Conservation (phyloP, 2,113 vertebrate species). For the Galemys pyrenaicus region DNA sequence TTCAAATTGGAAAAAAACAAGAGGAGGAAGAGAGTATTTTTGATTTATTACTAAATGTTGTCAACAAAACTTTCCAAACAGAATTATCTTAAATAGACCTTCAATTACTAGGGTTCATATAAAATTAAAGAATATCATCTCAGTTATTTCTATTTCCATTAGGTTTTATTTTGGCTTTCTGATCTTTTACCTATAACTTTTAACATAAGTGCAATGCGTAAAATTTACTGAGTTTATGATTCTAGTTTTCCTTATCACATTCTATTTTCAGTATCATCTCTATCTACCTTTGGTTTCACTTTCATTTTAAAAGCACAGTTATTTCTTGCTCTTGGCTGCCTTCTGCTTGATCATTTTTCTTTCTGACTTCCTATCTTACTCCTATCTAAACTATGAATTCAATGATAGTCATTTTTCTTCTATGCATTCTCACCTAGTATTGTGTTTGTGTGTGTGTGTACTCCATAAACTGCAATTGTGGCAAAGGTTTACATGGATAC, state of each 20-base stretch:
- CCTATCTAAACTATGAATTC: neutral
- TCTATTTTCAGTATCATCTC: conserved; percentile 50
- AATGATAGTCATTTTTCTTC: conserved; percentile 41
- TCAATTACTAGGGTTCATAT: neutral
- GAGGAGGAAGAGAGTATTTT: neutral
- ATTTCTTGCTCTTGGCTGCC: neutral
- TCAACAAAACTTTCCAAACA: neutral
- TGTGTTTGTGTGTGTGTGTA: neutral
- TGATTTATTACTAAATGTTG: neutral
- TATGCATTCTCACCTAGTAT: neutral
- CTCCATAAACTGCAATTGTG: neutral
- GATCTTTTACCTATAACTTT: neutral
- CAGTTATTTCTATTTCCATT: neutral
- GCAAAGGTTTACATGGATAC: neutral
- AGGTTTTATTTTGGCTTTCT: neutral
- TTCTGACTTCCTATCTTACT: neutral
- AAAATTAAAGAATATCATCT: neutral
- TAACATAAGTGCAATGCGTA: neutral
- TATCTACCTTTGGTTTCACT: conserved; percentile 55
- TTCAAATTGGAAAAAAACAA: neutral
- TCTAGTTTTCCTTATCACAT: conserved; percentile 8
- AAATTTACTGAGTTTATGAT: conserved; percentile 34
- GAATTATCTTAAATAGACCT: neutral
- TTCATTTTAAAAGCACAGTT: conserved; percentile 46
- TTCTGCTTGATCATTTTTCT: conserved; percentile 47